Evolutionary conservation across 92 coral and sea anemone genomes (phyloP), one percentile per base, ranked within the genome.

Genomic region (Epizoanthus stellaris): DNA sequence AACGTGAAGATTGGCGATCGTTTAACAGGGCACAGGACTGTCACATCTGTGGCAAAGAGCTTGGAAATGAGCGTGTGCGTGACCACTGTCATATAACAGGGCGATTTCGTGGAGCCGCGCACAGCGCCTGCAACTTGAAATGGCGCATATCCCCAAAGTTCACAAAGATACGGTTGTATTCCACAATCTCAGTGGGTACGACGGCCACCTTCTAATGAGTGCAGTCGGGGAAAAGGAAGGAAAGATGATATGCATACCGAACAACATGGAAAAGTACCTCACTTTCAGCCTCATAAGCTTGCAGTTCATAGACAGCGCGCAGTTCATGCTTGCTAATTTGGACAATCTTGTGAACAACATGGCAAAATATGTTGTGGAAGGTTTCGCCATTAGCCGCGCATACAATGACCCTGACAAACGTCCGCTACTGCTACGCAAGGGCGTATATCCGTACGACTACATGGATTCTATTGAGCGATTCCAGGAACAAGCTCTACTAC

Each of bases 51-150:
- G 58, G 49, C 0, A 34, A 71, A 14, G 75, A 60, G 17, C 36
- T 89, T 0, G 57, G 30, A 15, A 53, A 19, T 4, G 89, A 77
- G 23, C 42, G 73, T 5, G 89, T 89, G 9, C 13, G 84, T 3
- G 92, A 85, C 34, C 89, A 89, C 38, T 70, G 88, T 66, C 89
- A 89, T 39, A 15, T 85, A 0, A 85, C 85, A 1, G 91, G 88
- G 4, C 52, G 75, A 40, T 88, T 66, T 39, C 62, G 88, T 5
- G 91, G 88, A 1, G 91, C 88, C 0, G 80, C 88, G 0, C 85
- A 83, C 36, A 83, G 70, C 13, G 47, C 39, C 16, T 88, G 91
- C 39, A 88, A 76, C 69, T 63, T 86, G 13, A 63, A 80, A 14
- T 80, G 53, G 42, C 81, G 30, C 36, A 73, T 10, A 11, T 6